Conservation (phyloP, 2,888 invertebrate genomes). For the Unio delphinus region DNA sequence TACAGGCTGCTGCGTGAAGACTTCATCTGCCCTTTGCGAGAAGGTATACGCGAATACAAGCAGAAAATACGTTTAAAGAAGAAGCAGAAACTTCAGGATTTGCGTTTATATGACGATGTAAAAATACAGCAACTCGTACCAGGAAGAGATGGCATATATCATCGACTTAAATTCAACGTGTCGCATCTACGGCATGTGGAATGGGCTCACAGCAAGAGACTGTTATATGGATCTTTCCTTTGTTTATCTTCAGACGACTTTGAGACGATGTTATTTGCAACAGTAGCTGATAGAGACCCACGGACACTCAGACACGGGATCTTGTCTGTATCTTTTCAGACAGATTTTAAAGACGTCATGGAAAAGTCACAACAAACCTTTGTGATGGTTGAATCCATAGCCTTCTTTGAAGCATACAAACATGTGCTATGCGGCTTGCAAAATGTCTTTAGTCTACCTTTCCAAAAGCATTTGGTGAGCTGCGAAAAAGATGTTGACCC, state of each 20-base stretch:
- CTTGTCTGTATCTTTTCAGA: conserved; percentile 36
- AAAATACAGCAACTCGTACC: background rate
- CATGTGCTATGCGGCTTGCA: conserved; percentile 81
- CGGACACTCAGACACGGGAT: conserved; percentile 35
- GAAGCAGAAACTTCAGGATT: conserved; percentile 6
- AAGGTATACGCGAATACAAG: conserved; percentile 72
- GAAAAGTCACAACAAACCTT: conserved; percentile 24
- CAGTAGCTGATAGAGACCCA: conserved; percentile 69
- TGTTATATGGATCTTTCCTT: conserved; percentile 82
- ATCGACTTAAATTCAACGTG: background rate
- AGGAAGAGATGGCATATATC: background rate
- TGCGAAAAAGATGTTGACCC: conserved; percentile 31
- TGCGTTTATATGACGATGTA: conserved; percentile 13
- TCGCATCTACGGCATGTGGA: conserved; percentile 13
- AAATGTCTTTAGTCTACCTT: conserved; percentile 68
- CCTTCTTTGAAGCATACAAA: conserved; percentile 86
- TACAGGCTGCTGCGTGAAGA: conserved; percentile 86
- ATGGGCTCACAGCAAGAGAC: conserved; percentile 75
- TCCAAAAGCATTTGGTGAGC: conserved; percentile 42
- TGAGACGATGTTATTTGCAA: conserved; percentile 79
- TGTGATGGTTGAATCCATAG: conserved; percentile 82
- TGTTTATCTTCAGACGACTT: conserved; percentile 82
- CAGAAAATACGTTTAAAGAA: no score
- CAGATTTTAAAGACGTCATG: conserved; percentile 9
- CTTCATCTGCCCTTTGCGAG: conserved; percentile 81